These are phyloP conservation scores for Aporophyla lueneburgensis DNA, from an alignment of 2,888 invertebrate species.

Conservation along the genomic window DNA sequence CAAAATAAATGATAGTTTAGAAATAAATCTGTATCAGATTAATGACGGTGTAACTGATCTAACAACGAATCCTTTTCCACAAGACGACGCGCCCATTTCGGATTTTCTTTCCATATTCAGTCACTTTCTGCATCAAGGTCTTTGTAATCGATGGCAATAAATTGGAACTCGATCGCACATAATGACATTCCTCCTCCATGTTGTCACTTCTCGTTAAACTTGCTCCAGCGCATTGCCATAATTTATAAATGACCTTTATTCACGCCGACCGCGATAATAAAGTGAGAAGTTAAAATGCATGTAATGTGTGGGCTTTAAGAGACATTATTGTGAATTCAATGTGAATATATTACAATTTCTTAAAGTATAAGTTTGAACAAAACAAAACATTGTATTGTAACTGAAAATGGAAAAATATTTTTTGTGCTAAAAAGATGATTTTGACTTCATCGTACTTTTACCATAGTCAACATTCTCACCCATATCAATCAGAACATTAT, in stretches of 20 bases:
- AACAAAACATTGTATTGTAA: conserved; percentile 7
- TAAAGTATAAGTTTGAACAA: conserved; percentile 17
- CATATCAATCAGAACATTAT: neutral
- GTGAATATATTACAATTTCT: conserved; percentile 36
- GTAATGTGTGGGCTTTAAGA: conserved; percentile 56
- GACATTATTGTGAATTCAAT: conserved; percentile 34
- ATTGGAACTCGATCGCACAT: conserved; percentile 62
- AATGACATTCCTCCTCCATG: conserved; percentile 69
- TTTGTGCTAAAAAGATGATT: neutral
- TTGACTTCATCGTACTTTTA: neutral
- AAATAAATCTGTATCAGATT: neutral
- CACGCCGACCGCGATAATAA: conserved; percentile 46
- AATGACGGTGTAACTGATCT: neutral
- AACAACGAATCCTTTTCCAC: conserved; percentile 17
- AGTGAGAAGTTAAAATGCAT: conserved; percentile 53
- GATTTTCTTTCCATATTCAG: conserved; percentile 40
- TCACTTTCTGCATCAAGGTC: conserved; percentile 55
- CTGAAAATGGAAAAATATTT: neutral
- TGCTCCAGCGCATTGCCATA: conserved; percentile 67
- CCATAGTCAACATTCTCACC: neutral
- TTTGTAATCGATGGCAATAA: conserved; percentile 65
- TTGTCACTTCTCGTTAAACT: conserved; percentile 70
- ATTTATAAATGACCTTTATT: conserved; percentile 71
- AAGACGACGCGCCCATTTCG: neutral
- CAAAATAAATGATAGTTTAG: neutral